Conservation (phyloP, 2,113 vertebrate species). For the Felis chaus region DNA sequence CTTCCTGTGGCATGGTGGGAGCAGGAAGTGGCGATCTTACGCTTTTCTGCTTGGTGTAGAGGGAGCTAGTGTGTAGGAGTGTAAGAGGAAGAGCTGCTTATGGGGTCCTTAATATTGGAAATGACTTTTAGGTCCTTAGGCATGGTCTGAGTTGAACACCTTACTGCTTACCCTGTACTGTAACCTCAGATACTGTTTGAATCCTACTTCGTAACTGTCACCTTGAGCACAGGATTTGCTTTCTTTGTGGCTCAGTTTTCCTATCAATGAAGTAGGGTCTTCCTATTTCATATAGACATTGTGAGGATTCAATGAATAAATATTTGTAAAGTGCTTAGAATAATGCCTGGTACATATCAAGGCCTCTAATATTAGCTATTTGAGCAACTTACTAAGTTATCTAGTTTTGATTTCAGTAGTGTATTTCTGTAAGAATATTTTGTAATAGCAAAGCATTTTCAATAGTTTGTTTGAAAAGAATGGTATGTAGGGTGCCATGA, state of each 20-base stretch:
- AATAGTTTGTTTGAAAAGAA: constrained; percentile 37
- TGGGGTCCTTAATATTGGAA: background rate
- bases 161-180: background rate
- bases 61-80: background rate
- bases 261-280: background rate
- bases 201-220: background rate
- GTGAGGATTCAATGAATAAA: constrained; percentile 27
- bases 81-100: background rate
- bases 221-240: background rate
- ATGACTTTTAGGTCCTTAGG: background rate
- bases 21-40: background rate
- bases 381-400: background rate
- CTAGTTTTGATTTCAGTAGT: constrained; percentile 12
- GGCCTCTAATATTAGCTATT: constrained; percentile 1
- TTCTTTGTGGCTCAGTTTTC: background rate
- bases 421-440: background rate
- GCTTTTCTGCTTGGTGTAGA: background rate
- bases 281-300: background rate
- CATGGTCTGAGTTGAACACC: background rate
- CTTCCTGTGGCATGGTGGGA: constrained; percentile 4
- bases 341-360: background rate
- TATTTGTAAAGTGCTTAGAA: constrained; percentile 34
- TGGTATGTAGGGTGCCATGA: background rate
- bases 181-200: background rate
- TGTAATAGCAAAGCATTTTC: background rate